These are phyloP conservation scores for Trypoxylus dichotomus DNA, from an alignment of 1,140 invertebrate species.

Conservation along the genomic window DNA sequence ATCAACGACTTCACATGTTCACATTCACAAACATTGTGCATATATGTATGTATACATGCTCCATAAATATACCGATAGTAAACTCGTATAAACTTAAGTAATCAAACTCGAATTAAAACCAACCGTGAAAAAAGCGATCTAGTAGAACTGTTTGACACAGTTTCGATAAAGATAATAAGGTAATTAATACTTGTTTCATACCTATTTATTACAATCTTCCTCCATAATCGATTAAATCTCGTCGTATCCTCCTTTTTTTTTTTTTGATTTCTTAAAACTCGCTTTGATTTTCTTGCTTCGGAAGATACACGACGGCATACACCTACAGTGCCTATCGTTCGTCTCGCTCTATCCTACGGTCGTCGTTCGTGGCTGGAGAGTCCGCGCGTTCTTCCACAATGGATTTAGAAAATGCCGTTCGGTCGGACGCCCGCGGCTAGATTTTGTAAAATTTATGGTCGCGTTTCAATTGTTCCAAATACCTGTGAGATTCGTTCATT, in stretches of 20 bases:
- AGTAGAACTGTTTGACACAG: not conserved
- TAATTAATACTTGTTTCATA: conserved; percentile 4
- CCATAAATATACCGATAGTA: too few species aligned
- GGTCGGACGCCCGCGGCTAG: not conserved
- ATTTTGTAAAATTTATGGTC: conserved; percentile 1
- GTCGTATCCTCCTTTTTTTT: not conserved
- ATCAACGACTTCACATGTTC: too few species aligned
- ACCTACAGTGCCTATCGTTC: not conserved
- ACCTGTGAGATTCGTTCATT: not conserved
- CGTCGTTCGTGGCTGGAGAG: not conserved
- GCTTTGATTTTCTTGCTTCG: not conserved
- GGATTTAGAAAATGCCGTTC: not conserved
- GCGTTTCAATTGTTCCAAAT: conserved; percentile 6
- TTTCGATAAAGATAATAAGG: not conserved
- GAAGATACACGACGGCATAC: not conserved
- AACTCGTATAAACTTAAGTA: not conserved
- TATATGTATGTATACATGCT: too few species aligned
- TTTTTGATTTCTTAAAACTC: not conserved
- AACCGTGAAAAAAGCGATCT: not conserved
- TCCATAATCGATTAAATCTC: not conserved
- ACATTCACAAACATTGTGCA: too few species aligned
- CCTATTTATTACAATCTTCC: not conserved
- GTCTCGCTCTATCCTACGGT: not conserved
- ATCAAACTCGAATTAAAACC: not conserved
- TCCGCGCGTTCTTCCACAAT: not conserved